A percentile compares a stretch with the other conserved stretches of the same genome.
These are phyloP conservation scores for Tiaroga cobitis DNA, from an alignment of 2,797 vertebrate species.

Conservation along the genomic window DNA sequence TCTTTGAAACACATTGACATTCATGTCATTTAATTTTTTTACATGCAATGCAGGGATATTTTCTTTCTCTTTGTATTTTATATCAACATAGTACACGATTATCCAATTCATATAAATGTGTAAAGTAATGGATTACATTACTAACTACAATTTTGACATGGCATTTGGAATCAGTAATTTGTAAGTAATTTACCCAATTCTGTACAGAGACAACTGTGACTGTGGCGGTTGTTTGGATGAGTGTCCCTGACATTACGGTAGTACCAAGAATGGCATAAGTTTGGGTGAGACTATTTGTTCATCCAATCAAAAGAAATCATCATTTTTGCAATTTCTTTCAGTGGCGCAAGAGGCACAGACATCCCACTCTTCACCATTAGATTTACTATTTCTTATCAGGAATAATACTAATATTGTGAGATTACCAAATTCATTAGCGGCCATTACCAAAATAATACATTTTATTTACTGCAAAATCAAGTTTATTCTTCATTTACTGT, in stretches of 20 bases:
- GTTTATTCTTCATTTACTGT: slow-evolving; percentile 40
- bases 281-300: neutral
- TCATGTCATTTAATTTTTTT: too few species aligned
- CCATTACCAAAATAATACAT: slow-evolving; percentile 35
- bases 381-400: neutral
- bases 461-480: neutral
- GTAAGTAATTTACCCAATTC: too few species aligned
- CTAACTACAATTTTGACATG: too few species aligned
- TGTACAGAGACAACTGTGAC: too few species aligned
- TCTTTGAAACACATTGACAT: too few species aligned
- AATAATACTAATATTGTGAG: slow-evolving; percentile 14
- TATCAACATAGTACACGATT: neutral
- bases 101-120: neutral
- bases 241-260: neutral
- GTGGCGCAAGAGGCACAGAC: neutral
- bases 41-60: too few species aligned
- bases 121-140: too few species aligned
- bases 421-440: slow-evolving; percentile 14
- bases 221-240: neutral
- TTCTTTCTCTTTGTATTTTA: too few species aligned
- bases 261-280: neutral
- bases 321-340: neutral
- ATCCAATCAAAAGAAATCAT: neutral
- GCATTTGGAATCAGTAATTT: neutral
- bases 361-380: neutral